These are phyloP conservation scores for Antennarius maculatus DNA, from an alignment of 2,797 vertebrate species.

Conservation along the genomic window DNA sequence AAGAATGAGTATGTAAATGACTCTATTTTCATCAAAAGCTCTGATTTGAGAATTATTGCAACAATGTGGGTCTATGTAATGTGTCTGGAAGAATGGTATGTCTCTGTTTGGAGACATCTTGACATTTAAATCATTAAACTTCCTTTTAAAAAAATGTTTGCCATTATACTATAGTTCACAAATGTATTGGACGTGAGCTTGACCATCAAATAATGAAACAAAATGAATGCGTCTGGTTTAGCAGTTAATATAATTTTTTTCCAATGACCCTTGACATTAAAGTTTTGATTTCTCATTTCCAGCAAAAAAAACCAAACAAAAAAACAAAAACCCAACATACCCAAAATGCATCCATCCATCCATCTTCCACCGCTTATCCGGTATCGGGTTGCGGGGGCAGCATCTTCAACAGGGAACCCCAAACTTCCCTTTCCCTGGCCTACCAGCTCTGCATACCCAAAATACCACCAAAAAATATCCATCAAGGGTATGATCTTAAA, in stretches of 20 bases:
- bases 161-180: constrained; percentile 21
- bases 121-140: constrained; percentile 46
- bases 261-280: constrained; percentile 66
- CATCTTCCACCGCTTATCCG: too few species aligned
- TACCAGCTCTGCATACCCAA: too few species aligned
- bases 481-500: neutral
- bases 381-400: too few species aligned
- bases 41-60: constrained; percentile 37
- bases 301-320: constrained; percentile 30
- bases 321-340: neutral
- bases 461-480: too few species aligned
- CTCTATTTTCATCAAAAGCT: constrained; percentile 41
- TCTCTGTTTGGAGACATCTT: constrained; percentile 61
- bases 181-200: constrained; percentile 7
- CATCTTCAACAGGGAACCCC: too few species aligned
- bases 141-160: constrained; percentile 40
- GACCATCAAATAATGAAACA: constrained; percentile 27
- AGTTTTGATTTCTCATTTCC: constrained; percentile 69
- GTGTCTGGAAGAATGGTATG: constrained; percentile 40
- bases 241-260: constrained; percentile 59
- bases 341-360: too few species aligned
- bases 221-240: constrained; percentile 55
- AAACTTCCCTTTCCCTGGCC: too few species aligned
- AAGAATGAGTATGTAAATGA: constrained; percentile 52
- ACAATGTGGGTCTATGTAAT: constrained; percentile 32